phyloP scores from a whole-genome alignment of 2,797 vertebrate genomes.

The Molossus alvarezi region DNA sequence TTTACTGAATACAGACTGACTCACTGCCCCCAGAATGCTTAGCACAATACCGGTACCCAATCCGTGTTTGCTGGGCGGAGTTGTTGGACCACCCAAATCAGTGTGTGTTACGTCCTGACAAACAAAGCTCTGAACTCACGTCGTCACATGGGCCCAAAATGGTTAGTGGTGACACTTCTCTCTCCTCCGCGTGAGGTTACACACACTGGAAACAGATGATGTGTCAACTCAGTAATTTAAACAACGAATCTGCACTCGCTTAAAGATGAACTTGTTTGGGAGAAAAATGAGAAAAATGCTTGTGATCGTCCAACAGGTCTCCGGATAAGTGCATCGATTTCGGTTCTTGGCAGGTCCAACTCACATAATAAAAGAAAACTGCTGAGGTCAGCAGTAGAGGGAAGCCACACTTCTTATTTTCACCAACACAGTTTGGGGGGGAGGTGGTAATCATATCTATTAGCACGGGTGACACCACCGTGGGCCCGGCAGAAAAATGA shows the following conservation, averaged over 20 bases:
- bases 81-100: constrained; percentile 24
- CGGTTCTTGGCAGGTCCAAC: constrained; percentile 84
- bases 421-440: constrained; percentile 85
- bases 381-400: constrained; percentile 89
- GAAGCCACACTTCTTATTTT: constrained; percentile 82
- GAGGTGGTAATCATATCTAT: constrained; percentile 86
- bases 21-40: not conserved
- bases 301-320: constrained; percentile 85
- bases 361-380: constrained; percentile 84
- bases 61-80: not conserved
- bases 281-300: constrained; percentile 89
- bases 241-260: constrained; percentile 86
- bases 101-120: constrained; percentile 5
- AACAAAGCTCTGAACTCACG: constrained; percentile 52
- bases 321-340: constrained; percentile 87
- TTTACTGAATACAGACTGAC: not conserved
- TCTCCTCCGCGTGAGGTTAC: constrained; percentile 74
- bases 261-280: constrained; percentile 88
- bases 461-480: constrained; percentile 86
- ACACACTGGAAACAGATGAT: constrained; percentile 84
- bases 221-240: constrained; percentile 88
- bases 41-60: not conserved
- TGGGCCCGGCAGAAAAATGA: constrained; percentile 89
- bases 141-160: not conserved
- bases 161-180: constrained; percentile 61